These are phyloP conservation scores for Ardeotis arabs DNA, from an alignment of 2,113 vertebrate species.

Conservation along the genomic window DNA sequence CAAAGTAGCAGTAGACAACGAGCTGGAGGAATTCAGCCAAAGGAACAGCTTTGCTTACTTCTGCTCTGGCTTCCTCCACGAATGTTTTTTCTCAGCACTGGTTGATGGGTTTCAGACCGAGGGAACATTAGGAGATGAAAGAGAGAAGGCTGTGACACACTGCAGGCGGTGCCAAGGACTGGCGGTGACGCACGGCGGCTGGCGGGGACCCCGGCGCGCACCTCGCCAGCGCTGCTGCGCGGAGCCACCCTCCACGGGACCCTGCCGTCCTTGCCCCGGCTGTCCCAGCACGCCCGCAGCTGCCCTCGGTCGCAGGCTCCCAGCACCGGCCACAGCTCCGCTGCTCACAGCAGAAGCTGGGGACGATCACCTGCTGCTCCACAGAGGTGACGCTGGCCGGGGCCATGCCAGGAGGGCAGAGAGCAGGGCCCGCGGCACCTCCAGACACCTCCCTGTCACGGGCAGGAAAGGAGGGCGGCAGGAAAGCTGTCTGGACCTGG, in stretches of 20 bases:
- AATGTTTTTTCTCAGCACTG: not conserved
- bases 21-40: constrained; percentile 19
- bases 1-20: not conserved
- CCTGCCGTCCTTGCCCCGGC: rapidly evolving
- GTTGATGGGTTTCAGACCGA: constrained; percentile 50
- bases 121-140: not conserved
- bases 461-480: not conserved
- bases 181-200: not conserved
- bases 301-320: not conserved
- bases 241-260: not conserved
- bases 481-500: not conserved
- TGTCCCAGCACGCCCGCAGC: not conserved
- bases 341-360: not conserved
- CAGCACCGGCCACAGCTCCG: not conserved
- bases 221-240: not conserved
- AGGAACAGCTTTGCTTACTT: constrained; percentile 53
- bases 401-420: rapidly evolving
- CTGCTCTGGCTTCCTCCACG: constrained; percentile 1
- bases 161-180: not conserved
- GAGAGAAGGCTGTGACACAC: not conserved
- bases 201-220: not conserved
- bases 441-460: not conserved
- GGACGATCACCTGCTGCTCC: not conserved
- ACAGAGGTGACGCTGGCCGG: rapidly evolving
- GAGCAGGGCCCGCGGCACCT: not conserved